Conservation (phyloP, 2,113 vertebrate genomes). For the Bufo bufo region DNA sequence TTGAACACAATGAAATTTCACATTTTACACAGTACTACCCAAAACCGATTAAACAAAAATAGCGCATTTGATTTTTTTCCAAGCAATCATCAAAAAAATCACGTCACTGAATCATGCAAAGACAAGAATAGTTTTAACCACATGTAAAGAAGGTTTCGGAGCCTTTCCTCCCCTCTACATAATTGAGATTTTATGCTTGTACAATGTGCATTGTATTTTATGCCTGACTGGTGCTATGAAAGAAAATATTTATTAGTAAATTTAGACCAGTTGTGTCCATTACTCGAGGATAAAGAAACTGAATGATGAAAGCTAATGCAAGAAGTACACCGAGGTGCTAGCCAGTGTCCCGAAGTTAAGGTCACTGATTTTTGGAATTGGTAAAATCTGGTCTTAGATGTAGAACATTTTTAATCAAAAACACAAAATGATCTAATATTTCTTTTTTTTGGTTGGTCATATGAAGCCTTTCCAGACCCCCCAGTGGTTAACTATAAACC, state of each 20-base stretch:
- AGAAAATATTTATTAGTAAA: conserved; percentile 43
- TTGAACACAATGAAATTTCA: conserved; percentile 13
- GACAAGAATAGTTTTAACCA: conserved; percentile 26
- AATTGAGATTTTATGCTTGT: conserved; percentile 18
- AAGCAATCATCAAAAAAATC: not conserved
- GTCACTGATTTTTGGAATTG: not conserved
- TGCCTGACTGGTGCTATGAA: conserved; percentile 15
- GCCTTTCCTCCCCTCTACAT: not conserved
- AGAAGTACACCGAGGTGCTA: not conserved
- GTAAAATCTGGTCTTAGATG: not conserved
- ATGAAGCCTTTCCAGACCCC: not conserved
- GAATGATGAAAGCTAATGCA: not conserved
- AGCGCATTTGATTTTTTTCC: conserved; percentile 21
- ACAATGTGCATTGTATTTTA: conserved; percentile 38
- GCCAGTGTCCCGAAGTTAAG: not conserved
- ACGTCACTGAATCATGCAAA: not conserved
- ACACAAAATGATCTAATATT: not conserved
- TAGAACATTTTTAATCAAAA: not conserved
- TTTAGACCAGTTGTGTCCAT: conserved; percentile 34
- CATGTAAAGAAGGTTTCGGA: not conserved
- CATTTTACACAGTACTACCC: conserved; percentile 23
- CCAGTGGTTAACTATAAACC: not conserved
- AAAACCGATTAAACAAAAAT: conserved; percentile 33
- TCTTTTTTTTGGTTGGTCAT: not conserved
- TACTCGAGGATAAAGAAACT: not conserved